Evolutionary conservation across 2,888 invertebrate genomes (phyloP), one percentile per base, ranked within the genome.

Genomic region (Sarcophaga subvicina): DNA sequence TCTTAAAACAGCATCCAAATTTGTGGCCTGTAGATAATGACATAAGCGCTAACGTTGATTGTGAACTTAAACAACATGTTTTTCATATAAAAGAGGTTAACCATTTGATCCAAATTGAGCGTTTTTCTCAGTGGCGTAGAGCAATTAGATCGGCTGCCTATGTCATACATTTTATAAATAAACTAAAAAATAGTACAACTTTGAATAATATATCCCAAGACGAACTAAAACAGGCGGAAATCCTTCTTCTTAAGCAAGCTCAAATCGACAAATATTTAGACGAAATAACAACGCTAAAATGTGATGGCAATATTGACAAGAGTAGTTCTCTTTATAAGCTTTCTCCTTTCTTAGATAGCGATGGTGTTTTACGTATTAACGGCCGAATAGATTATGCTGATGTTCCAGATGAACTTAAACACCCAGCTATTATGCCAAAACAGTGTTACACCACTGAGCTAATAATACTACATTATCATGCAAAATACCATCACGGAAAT

Each of bases 61-160:
- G 76, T 77, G 71, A 76, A 14, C 70, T 76, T 59, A 83, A 76
- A 45, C 71, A 71, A 59, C 20, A 69, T 8, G 5, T 73, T 45
- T 20, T 69, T 62, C 62, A 66, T 14, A 12, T 75, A 49, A 25
- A 47, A 4, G 27, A 81, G 45, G 47, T 75, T 20, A 5, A 73
- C 4, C 2, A 47, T 63, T 22, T 79, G n/a, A 12, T 71, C 6
- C 5, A 80, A 17, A 66, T 80, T 27, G 27, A 22, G 11, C 75
- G 73, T 14, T 81, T 76, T 54, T 81, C 75, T 10, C 69, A 81
- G 45, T 81, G 62, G 67, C 70, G 64, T 64, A 82, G 73, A 62
- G 73, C 62, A 1, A 37, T 80, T 45, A 73, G 67, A 14, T n/a
- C 80, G 1, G 67, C 59, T n/a, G 71, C 25, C 66, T 80, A 66